phyloP scores from a whole-genome alignment of 2,797 vertebrate genomes.

The Sebastolobus altivelis region DNA sequence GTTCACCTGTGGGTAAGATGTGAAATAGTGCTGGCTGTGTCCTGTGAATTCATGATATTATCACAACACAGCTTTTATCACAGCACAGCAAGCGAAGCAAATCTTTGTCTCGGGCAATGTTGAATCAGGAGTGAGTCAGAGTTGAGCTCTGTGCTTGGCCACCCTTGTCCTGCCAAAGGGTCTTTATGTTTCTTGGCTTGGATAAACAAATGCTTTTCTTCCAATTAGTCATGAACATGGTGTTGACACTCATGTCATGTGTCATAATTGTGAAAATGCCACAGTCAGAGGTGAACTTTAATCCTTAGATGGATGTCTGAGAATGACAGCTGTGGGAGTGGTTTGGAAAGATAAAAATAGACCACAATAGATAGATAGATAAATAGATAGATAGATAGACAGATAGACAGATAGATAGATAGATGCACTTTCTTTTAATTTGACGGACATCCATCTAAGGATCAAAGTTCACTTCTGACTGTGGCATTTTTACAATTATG shows the following conservation, averaged over 20 bases:
- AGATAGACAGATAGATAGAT: too few species aligned
- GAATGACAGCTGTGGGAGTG: neutral
- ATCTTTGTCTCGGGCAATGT: neutral
- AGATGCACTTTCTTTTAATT: too few species aligned
- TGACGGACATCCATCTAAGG: too few species aligned
- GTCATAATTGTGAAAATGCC: neutral
- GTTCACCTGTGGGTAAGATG: neutral
- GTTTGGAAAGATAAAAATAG: too few species aligned
- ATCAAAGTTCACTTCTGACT: neutral
- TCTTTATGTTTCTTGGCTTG: neutral
- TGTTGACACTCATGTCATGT: conserved; percentile 1
- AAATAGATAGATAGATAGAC: too few species aligned
- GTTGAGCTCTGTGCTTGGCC: conserved; percentile 3
- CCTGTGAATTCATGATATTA: neutral
- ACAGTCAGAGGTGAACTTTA: neutral
- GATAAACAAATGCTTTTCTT: conserved; percentile 6
- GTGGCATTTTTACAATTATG: neutral
- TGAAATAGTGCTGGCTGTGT: neutral
- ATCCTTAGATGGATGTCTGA: neutral
- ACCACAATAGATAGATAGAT: too few species aligned
- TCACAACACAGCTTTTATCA: neutral
- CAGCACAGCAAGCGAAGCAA: neutral
- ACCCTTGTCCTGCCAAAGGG: neutral
- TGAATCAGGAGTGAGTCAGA: conserved; percentile 37
- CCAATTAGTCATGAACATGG: conserved; percentile 3